Evolutionary conservation across 2,888 invertebrate species (phyloP), one percentile per base, ranked within the genome.

Genomic region (Pocota personata): DNA sequence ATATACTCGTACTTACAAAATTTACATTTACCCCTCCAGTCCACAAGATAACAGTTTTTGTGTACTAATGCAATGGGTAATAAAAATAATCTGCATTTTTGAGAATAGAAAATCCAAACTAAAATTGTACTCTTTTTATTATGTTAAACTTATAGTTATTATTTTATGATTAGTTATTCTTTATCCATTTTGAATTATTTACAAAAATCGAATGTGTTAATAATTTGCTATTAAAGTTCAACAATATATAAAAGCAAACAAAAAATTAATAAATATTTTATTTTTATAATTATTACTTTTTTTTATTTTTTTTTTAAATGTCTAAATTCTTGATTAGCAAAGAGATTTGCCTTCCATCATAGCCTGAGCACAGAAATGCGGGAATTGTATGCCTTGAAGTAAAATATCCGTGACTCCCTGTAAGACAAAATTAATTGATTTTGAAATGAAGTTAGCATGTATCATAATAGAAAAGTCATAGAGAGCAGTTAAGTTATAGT

Each of bases 371-470:
- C 96, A 96, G 90, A 94, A 95, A 89, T 94, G 94, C 4, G 96
- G 96, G 89, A 96, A 95, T 90, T 96, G 96, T 30, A 95, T 91
- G 4, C 95, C 95, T 89, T 94, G 93, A 27, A 96, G 92, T 73
- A 96, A 92, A 83, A 96, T 90, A 89, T 96, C 96, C 19, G 95
- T 94, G 32, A 96, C 89, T 58, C 94, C 94, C 96, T 96, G 93
- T 78, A 94, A 94, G 89, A 64, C 19, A 48, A 14, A 75, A 69
- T 19, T 1, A 37, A 57, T 30, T 40, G 27, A 19, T 16, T 10
- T 6, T 46, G 1, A 19, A n/a, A 32, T 55, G 14, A 1, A 12
- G 3, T 64, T 7, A 0, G n/a, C 4, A 43, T n/a, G n/a, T n/a
- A n/a, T n/a, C n/a, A n/a, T n/a, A 6, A 5, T 14, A 1, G 1